A percentile compares a stretch with the other conserved stretches of the same genome.
Conservation (phyloP, 2,797 vertebrate species). For the Erethizon dorsatum region DNA sequence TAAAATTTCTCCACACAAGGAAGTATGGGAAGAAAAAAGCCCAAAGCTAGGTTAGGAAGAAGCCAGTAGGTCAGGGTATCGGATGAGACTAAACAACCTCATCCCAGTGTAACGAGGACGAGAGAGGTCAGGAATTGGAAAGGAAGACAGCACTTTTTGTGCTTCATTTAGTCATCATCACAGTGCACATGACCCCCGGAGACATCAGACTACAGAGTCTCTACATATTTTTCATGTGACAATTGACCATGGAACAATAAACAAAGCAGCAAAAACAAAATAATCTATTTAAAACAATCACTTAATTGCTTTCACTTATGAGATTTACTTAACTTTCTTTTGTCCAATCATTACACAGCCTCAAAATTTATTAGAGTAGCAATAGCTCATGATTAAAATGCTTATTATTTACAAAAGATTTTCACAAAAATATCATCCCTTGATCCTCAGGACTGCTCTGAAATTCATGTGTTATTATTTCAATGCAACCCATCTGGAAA, state of each 20-base stretch:
- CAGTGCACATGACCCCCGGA: not conserved
- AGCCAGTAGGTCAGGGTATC: not conserved
- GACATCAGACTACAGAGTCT: not conserved
- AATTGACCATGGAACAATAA: not conserved
- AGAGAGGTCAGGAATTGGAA: not conserved
- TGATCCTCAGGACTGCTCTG: not conserved
- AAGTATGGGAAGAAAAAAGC: not conserved
- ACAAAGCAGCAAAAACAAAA: constrained; percentile 30
- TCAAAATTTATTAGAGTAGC: constrained; percentile 12
- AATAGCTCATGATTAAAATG: constrained; percentile 15
- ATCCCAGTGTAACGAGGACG: not conserved
- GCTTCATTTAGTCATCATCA: not conserved
- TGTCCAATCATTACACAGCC: not conserved
- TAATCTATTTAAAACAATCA: constrained; percentile 9
- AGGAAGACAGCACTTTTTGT: not conserved
- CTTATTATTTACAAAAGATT: not conserved
- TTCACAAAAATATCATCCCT: not conserved
- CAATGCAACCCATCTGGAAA: not conserved
- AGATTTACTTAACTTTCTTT: constrained; percentile 20
- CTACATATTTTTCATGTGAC: constrained; percentile 29
- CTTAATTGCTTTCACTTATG: constrained; percentile 25
- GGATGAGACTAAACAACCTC: not conserved
- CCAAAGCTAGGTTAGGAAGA: not conserved
- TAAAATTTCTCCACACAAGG: not conserved
- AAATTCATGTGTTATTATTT: not conserved